phyloP scores from a whole-genome alignment of 2,888 invertebrate genomes.

The Hirtodrosophila confusa region DNA sequence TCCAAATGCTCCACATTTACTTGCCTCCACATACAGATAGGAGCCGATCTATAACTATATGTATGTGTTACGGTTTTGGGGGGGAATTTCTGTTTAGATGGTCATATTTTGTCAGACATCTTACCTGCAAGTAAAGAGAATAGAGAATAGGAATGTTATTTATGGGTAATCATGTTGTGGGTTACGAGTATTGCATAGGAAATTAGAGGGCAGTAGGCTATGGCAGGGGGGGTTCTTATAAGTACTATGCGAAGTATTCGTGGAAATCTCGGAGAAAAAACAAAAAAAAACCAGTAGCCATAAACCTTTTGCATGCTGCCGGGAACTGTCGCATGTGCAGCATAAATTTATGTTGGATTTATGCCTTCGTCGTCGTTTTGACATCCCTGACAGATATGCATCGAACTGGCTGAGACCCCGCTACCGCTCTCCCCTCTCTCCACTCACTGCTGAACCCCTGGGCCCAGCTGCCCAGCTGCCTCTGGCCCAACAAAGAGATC shows the following conservation, averaged over 20 bases:
- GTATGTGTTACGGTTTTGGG: background rate
- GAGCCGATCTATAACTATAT: constrained; percentile 9
- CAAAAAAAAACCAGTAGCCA: constrained; percentile 33
- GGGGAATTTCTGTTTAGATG: constrained; percentile 9
- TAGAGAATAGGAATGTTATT: constrained; percentile 21
- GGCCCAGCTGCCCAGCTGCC: constrained; percentile 39
- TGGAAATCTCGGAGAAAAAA: constrained; percentile 18
- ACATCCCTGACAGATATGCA: constrained; percentile 77
- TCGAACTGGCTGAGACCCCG: constrained; percentile 35
- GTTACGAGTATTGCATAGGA: constrained; percentile 25
- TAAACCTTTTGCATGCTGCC: constrained; percentile 33
- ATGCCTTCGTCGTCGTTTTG: constrained; percentile 61
- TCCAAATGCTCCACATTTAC: constrained; percentile 65
- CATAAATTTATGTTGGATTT: constrained; percentile 64
- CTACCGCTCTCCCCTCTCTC: background rate
- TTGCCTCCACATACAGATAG: constrained; percentile 17
- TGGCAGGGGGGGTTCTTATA: background rate
- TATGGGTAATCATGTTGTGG: constrained; percentile 22
- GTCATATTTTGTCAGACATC: constrained; percentile 8
- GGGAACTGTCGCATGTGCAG: constrained; percentile 65
- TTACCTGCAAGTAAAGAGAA: constrained; percentile 46
- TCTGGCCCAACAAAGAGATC: constrained; percentile 68
- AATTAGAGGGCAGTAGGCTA: constrained; percentile 11
- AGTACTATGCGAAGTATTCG: too few relatives aligned
- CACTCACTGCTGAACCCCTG: constrained; percentile 38